Conservation (phyloP, 2,797 vertebrate genomes). For the Alca torda region DNA sequence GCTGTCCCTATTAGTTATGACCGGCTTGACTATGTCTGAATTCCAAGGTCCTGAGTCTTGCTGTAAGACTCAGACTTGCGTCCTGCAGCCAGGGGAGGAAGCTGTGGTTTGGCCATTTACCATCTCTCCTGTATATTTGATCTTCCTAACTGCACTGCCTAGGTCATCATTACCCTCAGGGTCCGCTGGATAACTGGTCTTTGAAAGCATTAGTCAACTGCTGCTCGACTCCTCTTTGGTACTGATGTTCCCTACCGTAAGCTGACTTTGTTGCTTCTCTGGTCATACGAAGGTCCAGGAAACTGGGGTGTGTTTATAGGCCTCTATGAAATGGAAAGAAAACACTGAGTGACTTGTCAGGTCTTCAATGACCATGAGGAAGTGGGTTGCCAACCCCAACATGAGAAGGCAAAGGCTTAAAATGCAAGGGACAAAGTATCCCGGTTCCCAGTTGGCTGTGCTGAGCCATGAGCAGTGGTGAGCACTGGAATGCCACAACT, state of each 20-base stretch:
- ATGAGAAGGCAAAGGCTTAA: not conserved
- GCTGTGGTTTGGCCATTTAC: not conserved
- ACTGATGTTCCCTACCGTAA: not conserved
- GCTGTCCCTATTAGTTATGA: not conserved
- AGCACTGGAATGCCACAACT: not conserved
- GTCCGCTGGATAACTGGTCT: not conserved
- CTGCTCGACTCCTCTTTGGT: not conserved
- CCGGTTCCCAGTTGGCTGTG: not conserved
- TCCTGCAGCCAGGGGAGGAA: not conserved
- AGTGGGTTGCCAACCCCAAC: not conserved
- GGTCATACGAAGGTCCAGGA: not conserved
- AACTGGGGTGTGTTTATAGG: accelerated
- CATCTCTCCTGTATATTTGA: not conserved
- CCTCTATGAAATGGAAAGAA: not conserved
- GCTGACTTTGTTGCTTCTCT: not conserved
- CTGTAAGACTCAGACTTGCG: not conserved
- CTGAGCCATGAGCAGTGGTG: not conserved
- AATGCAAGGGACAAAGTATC: not conserved
- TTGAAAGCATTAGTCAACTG: not conserved
- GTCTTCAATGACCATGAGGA: not conserved
- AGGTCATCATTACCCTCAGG: not conserved
- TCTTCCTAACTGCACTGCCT: not conserved
- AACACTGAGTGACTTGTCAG: not conserved
- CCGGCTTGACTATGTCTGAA: not conserved
- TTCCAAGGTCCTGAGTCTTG: not conserved